phyloP scores from a whole-genome alignment of 2,113 vertebrate species.

The Saguinus imperator region DNA sequence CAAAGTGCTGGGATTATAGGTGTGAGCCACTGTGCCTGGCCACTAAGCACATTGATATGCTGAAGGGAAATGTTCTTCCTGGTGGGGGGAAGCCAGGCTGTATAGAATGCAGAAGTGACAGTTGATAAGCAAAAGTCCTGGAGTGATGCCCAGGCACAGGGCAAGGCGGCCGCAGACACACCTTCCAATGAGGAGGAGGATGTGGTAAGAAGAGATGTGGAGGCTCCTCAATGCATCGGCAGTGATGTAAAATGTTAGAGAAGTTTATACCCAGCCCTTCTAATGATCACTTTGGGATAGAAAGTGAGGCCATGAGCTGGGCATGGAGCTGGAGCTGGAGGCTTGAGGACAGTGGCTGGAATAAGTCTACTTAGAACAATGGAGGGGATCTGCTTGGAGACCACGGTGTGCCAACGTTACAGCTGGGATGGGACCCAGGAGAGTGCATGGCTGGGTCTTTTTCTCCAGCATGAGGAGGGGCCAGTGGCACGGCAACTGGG shows the following conservation, averaged over 20 bases:
- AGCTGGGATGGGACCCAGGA: not conserved
- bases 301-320: not conserved
- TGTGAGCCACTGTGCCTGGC: too few species aligned
- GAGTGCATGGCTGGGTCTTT: not conserved
- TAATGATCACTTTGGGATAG: not conserved
- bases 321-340: not conserved
- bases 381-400: not conserved
- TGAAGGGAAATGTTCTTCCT: not conserved
- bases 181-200: not conserved
- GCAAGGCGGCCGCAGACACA: accelerated
- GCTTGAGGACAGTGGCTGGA: not conserved
- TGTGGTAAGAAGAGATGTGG: not conserved
- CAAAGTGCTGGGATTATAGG: too few species aligned
- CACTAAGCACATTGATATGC: not conserved
- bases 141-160: not conserved
- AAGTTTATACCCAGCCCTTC: not conserved
- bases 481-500: too few species aligned
- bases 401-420: not conserved
- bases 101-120: not conserved
- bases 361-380: too few species aligned
- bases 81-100: too few species aligned
- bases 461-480: not conserved
- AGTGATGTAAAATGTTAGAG: not conserved
- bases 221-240: not conserved
- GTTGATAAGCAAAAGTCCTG: not conserved